These are phyloP conservation scores for Elephantulus edwardii DNA, from an alignment of 2,113 vertebrate species.

Conservation along the genomic window DNA sequence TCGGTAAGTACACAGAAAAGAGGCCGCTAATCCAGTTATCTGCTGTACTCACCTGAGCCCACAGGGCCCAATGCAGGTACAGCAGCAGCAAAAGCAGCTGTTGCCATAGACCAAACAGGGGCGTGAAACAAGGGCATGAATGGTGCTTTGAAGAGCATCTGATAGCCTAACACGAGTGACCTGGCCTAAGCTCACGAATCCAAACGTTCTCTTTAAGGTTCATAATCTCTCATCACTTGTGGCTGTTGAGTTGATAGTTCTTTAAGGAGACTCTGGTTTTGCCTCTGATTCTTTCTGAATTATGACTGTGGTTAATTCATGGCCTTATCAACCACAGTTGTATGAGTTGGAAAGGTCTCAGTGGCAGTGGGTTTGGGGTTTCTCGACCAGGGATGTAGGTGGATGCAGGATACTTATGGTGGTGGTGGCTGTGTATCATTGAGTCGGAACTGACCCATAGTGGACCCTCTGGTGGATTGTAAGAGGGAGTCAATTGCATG, in stretches of 20 bases:
- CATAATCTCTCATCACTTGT: neutral
- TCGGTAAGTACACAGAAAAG: neutral
- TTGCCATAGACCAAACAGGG: neutral
- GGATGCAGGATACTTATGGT: accelerated
- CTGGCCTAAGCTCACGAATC: neutral
- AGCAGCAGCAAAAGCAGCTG: neutral
- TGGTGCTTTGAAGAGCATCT: neutral
- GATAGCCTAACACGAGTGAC: neutral
- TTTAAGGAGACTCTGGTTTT: neutral
- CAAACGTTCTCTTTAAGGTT: neutral
- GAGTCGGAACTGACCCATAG: too few species aligned
- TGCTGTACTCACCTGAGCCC: neutral
- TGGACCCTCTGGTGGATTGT: too few species aligned
- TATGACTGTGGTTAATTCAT: neutral
- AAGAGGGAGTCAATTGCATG: too few species aligned
- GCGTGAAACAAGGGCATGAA: accelerated
- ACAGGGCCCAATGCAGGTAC: accelerated
- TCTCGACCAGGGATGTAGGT: neutral
- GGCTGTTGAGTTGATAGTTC: neutral
- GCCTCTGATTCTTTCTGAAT: neutral
- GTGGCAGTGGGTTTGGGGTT: too few species aligned
- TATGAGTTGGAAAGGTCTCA: too few species aligned
- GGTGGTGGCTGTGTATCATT: too few species aligned
- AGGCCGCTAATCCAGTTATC: neutral
- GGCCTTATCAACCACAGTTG: neutral